Evolutionary conservation across 2,888 invertebrate genomes (phyloP), one percentile per base, ranked within the genome.

Genomic region (Clitarchus hookeri): DNA sequence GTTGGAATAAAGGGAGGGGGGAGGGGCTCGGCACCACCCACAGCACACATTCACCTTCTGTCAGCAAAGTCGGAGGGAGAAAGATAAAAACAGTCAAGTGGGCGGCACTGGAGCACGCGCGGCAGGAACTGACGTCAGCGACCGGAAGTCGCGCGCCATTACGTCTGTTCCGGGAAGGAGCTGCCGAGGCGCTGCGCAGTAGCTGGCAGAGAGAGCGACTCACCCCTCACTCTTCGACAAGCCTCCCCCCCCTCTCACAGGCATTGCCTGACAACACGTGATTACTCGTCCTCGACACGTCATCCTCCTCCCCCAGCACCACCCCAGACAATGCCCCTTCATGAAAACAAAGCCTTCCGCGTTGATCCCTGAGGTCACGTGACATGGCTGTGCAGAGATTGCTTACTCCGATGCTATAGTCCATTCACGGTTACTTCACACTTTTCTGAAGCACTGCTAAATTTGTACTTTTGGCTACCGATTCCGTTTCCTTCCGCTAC

Each of bases 291-390:
- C 84, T 27, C 84, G 44, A 84, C 84, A 84, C 48, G 77, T 23
- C 84, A 65, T 19, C n/a, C 65, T 16, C n/a, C n/a, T n/a, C 8
- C 65, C n/a, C 23, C n/a, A 36, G 36, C 36, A 4, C n/a, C 65
- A 23, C 11, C 65, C n/a, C 8, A 65, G 65, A 84, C 54, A 48
- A 84, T 77, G 16, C 65, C 65, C 77, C 54, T 19, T 26, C 54
- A n/a, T n/a, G 48, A 44, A 54, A 48, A 26, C 79, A 82, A 85
- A 23, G 27, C 44, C 79, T 85, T 78, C 80, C 80, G 85, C 85
- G 53, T 80, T 48, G 79, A 80, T 85, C 83, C n/a, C 85, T 78
- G 44, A 36, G 11, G 77, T 44, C 83, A 54, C 44, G 84, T 78
- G 16, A 78, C 19, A 23, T 65, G 65, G 65, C 23, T 44, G 36